Evolutionary conservation across 2,888 invertebrate genomes (phyloP).

Genomic region (Leptinotarsa haldemani): DNA sequence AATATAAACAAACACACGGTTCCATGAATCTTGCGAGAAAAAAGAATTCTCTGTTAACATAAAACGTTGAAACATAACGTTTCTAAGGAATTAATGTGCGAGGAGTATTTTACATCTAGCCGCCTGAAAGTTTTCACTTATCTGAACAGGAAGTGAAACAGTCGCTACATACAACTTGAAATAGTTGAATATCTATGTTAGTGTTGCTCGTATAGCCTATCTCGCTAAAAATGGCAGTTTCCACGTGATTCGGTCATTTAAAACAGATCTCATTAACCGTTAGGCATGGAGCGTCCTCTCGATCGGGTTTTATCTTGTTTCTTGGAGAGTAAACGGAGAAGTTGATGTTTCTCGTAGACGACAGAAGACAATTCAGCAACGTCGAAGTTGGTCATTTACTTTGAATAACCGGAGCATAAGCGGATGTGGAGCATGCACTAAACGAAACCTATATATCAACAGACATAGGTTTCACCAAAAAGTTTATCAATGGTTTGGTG

Average conservation of each 20-base stretch:
- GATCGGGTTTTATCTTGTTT: background rate
- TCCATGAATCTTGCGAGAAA: conserved; percentile 4
- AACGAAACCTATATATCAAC: too few relatives aligned
- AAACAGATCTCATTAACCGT: conserved; percentile 16
- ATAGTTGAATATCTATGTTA: conserved; percentile 54
- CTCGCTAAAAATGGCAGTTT: conserved; percentile 33
- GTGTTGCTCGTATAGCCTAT: conserved; percentile 49
- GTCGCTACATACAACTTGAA: conserved; percentile 34
- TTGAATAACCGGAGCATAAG: too few relatives aligned
- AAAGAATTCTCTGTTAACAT: conserved; percentile 22
- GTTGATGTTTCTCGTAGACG: background rate
- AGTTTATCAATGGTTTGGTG: too few relatives aligned
- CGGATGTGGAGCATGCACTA: too few relatives aligned
- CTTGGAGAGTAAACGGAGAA: background rate
- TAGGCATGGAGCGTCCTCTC: conserved; percentile 4
- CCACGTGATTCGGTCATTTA: conserved; percentile 15
- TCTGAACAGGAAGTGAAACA: conserved; percentile 48
- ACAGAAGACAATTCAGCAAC: background rate
- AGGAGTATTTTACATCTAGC: conserved; percentile 46
- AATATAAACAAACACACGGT: conserved; percentile 7
- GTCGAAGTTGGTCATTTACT: too few relatives aligned
- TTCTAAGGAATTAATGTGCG: conserved; percentile 26
- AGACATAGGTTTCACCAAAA: too few relatives aligned
- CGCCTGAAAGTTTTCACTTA: conserved; percentile 55
- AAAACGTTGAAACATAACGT: conserved; percentile 27